phyloP scores from a whole-genome alignment of 2,888 invertebrate genomes.

The Raillietiella orientalis region DNA sequence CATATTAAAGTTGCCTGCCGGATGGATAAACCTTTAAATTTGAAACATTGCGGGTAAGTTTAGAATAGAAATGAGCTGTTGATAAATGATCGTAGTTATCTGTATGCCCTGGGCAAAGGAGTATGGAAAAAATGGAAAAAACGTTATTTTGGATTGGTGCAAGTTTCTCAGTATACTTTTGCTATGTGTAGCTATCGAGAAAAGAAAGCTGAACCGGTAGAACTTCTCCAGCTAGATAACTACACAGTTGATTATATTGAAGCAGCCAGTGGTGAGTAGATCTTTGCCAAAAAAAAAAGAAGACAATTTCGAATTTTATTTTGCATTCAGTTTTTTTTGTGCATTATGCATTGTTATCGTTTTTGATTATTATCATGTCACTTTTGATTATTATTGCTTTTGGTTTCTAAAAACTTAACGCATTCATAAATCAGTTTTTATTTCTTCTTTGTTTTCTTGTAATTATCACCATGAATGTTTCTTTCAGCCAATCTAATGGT shows the following conservation, averaged over 20 bases:
- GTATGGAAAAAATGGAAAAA: slow-evolving; percentile 99
- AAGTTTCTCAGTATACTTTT: slow-evolving; percentile 98
- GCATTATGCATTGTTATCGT: too few relatives aligned
- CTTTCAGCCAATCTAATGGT: slow-evolving; percentile 60
- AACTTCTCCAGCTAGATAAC: slow-evolving; percentile 98
- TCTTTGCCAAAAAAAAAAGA: too few relatives aligned
- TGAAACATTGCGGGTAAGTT: slow-evolving; percentile 78
- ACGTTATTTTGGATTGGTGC: slow-evolving; percentile 86
- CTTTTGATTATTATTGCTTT: too few relatives aligned
- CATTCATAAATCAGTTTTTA: too few relatives aligned
- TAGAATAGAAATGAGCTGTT: neutral
- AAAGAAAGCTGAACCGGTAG: slow-evolving; percentile 94
- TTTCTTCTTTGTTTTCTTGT: slow-evolving; percentile 14
- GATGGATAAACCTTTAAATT: slow-evolving; percentile 94
- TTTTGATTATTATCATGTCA: too few relatives aligned
- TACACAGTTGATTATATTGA: slow-evolving; percentile 99
- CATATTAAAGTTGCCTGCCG: slow-evolving; percentile 88
- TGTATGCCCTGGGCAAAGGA: slow-evolving; percentile 73
- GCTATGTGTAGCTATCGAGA: slow-evolving; percentile 98
- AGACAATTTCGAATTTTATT: too few relatives aligned
- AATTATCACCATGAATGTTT: too few relatives aligned
- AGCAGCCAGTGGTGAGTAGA: slow-evolving; percentile 46
- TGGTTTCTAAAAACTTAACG: too few relatives aligned
- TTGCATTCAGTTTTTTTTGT: too few relatives aligned
- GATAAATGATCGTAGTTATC: slow-evolving; percentile 20